These are phyloP conservation scores for Ranitomeya variabilis DNA, from an alignment of 2,113 vertebrate species.

Conservation along the genomic window DNA sequence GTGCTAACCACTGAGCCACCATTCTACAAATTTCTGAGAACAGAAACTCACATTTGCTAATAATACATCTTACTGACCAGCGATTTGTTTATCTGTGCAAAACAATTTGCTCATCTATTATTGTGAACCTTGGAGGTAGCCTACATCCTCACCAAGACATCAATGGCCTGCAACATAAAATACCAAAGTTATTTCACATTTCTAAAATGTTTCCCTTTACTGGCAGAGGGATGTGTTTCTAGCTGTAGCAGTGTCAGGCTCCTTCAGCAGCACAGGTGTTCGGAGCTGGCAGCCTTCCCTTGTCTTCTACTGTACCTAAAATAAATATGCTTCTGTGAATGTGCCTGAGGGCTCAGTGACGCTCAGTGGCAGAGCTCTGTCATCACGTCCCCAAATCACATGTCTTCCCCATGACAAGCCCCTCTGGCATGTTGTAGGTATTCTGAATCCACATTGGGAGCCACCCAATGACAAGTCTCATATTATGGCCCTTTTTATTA, in stretches of 20 bases:
- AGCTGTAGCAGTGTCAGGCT: constrained; percentile 28
- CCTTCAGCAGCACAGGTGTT: constrained; percentile 47
- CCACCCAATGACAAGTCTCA: constrained; percentile 42
- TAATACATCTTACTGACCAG: neutral
- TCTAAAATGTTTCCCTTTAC: neutral
- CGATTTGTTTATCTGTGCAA: neutral
- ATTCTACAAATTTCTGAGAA: no score
- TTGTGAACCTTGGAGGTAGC: neutral
- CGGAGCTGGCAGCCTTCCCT: constrained; percentile 39
- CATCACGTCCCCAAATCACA: constrained; percentile 55
- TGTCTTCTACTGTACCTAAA: constrained; percentile 50
- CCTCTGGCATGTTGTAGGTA: constrained; percentile 55
- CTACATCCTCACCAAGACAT: neutral
- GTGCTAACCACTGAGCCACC: no score
- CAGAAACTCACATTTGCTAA: no score
- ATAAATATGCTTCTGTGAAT: constrained; percentile 58
- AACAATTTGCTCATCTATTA: neutral
- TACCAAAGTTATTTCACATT: constrained; percentile 4
- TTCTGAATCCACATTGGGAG: constrained; percentile 45
- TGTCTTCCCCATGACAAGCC: constrained; percentile 53
- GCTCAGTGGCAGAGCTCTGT: constrained; percentile 51
- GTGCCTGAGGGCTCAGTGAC: constrained; percentile 49
- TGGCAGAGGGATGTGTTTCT: constrained; percentile 8
- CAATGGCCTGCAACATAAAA: constrained; percentile 1
- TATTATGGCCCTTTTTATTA: constrained; percentile 17